A percentile compares a stretch with the other conserved stretches of the same genome.
Evolutionary conservation across 2,797 vertebrate species (phyloP).

Genomic region (Salmo trutta): DNA sequence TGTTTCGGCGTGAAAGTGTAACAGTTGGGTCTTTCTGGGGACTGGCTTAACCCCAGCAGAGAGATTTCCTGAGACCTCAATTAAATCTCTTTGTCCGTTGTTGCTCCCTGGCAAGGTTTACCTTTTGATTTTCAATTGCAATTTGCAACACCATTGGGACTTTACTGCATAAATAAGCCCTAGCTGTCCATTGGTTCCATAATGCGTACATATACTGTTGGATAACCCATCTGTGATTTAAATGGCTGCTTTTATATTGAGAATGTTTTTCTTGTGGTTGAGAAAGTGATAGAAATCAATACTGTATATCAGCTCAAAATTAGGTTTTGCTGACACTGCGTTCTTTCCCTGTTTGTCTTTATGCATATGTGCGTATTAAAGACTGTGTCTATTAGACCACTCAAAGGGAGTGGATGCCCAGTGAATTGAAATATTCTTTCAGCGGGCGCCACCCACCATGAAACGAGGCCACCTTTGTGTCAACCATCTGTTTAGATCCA

Average conservation of each 20-base stretch:
- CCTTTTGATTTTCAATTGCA: conserved; percentile 23
- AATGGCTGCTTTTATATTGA: conserved; percentile 39
- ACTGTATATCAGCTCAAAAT: conserved; percentile 35
- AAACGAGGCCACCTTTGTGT: conserved; percentile 34
- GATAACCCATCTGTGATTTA: conserved; percentile 31
- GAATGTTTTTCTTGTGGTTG: conserved; percentile 42
- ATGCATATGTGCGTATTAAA: conserved; percentile 60
- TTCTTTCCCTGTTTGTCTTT: conserved; percentile 39
- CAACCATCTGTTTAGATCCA: conserved; percentile 38
- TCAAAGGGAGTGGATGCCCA: conserved; percentile 8
- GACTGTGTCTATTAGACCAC: conserved; percentile 30
- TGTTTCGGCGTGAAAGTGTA: conserved; percentile 14
- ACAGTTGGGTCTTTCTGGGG: too few relatives aligned
- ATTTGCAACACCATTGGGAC: conserved; percentile 15
- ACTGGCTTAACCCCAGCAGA: conserved; percentile 26
- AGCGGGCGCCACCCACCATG: conserved; percentile 19
- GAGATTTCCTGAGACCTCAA: conserved; percentile 47
- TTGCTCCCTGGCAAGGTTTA: conserved; percentile 50
- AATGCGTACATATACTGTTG: conserved; percentile 16
- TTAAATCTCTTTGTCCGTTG: conserved; percentile 60
- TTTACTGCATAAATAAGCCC: conserved; percentile 32
- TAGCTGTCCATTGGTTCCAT: conserved; percentile 7
- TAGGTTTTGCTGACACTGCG: conserved; percentile 50
- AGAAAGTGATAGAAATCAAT: conserved; percentile 63
- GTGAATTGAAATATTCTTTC: conserved; percentile 32